Conservation (phyloP, 1,140 invertebrate species). For the Temnothorax curvispinosus region DNA sequence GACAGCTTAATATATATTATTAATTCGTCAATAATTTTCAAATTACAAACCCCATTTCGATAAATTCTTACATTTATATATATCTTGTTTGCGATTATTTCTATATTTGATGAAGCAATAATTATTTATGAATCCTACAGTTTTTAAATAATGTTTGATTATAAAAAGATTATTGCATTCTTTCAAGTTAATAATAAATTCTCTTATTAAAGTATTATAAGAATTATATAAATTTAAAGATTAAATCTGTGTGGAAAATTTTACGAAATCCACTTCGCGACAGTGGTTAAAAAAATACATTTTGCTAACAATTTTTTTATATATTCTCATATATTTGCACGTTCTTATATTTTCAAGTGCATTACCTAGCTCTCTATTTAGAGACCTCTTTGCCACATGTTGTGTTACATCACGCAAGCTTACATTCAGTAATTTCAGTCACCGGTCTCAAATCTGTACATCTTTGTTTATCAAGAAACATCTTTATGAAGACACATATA, state of each 20-base stretch:
- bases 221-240: neutral
- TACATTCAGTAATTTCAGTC: conserved; percentile 49
- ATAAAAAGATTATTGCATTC: neutral
- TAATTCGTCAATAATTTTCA: conserved; percentile 7
- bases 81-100: neutral
- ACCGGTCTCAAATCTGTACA: conserved; percentile 32
- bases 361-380: conserved; percentile 42
- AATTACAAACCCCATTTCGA: neutral
- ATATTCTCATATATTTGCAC: neutral
- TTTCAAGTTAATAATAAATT: neutral
- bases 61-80: neutral
- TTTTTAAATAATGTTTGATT: neutral
- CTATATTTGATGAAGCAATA: neutral
- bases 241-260: neutral
- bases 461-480: conserved; percentile 29
- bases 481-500: conserved; percentile 28
- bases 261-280: neutral
- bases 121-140: neutral
- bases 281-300: neutral
- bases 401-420: conserved; percentile 50
- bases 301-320: neutral
- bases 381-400: conserved; percentile 58
- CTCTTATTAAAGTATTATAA: neutral
- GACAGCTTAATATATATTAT: conserved; percentile 6
- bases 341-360: conserved; percentile 34